Base-by-base conservation (phyloP, 2,113 vertebrate genomes). In the Cyprinodon brontotheroides region DNA sequence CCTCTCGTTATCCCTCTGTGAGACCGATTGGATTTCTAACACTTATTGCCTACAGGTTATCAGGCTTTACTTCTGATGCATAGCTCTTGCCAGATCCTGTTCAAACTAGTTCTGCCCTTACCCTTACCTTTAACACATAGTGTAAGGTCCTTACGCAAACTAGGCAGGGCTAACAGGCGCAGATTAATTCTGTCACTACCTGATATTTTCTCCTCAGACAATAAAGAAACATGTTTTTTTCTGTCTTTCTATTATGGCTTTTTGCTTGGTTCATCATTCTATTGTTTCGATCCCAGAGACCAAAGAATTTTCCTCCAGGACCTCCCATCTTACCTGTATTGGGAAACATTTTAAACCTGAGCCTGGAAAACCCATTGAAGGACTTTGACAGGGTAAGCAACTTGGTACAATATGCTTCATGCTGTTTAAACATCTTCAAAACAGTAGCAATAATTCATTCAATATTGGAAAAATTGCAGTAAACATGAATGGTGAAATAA, bases 251-350 rank as follows among this genome's bases (percentile, higher is more conserved):
- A 29, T 47, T 93, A 1, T 85, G 70, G 20, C 10, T 92, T 43
- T 82, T 80, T 3, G 0, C 92, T 38, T 77, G 83, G 68, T 74
- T 91, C 17, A 2, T 94, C 43, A 36, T 89, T 38, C 5, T 91
- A 72, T 77, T 43, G 65, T 2, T 82, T 59, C 82, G 74, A 89
- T 77, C 0, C 82, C 87, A 84, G 75, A 91, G 88, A 62, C 89
- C 88, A 65, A 85, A 90, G 79, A 94, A 93, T 87, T 93, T 95
- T 50, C 94, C 94, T 9, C 93, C 94, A 0, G 93, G 94, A 48
- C 93, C 94, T 4, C n/a, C 59, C 0, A 14, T 72, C 0, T 11
- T 93, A 11, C 94, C 93, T 0, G 3, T 95, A 39, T 67, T 95
- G 41, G 93, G 94, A 20, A 95, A 90, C 68, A 66, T 94, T 41